These are phyloP conservation scores for Erythrocercus mccallii DNA, from an alignment of 2,113 vertebrate genomes.

Conservation along the genomic window DNA sequence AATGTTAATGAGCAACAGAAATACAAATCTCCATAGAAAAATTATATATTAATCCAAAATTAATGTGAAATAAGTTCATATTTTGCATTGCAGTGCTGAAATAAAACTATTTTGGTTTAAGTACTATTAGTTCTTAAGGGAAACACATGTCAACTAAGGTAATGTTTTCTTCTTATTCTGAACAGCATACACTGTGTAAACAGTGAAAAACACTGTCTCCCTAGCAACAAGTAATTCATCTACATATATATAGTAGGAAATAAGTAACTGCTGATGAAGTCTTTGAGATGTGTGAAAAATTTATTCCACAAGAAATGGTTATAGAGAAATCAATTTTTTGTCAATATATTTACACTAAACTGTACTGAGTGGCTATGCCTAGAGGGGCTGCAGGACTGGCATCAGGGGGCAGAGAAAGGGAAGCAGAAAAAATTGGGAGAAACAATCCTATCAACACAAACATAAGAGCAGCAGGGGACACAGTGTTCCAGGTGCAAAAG, in stretches of 20 bases:
- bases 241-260: neutral
- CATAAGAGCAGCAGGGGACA: neutral
- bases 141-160: neutral
- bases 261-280: constrained; percentile 1
- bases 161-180: constrained; percentile 30
- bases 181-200: neutral
- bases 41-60: neutral
- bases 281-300: neutral
- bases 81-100: neutral
- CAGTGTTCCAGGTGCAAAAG: neutral
- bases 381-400: neutral
- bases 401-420: no score
- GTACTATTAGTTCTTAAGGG: neutral
- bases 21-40: neutral
- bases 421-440: neutral
- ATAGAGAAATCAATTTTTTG: neutral
- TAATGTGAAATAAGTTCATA: neutral
- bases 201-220: constrained; percentile 7
- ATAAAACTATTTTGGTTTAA: neutral
- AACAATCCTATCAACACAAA: neutral
- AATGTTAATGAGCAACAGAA: neutral
- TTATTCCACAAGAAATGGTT: neutral
- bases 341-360: neutral
- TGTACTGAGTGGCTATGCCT: neutral
- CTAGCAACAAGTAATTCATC: constrained; percentile 37